These are phyloP conservation scores for Electrona antarctica DNA, from an alignment of 2,113 vertebrate species.

Conservation along the genomic window DNA sequence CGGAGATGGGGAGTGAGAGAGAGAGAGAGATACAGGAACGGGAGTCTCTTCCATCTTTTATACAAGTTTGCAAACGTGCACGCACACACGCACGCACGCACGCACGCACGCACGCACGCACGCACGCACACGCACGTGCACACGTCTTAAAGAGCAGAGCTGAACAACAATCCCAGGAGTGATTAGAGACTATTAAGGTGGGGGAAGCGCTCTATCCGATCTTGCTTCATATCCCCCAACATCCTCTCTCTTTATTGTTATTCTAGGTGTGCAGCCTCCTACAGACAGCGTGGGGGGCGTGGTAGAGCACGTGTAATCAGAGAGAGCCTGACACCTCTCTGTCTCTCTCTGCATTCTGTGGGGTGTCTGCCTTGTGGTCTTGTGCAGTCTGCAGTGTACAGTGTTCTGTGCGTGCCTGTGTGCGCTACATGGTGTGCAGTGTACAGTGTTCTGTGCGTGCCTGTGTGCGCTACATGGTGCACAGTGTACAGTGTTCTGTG, in stretches of 20 bases:
- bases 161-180: conserved; percentile 30
- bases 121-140: not conserved
- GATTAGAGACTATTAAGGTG: conserved; percentile 19
- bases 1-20: not conserved
- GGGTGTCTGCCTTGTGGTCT: conserved; percentile 1
- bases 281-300: conserved; percentile 15
- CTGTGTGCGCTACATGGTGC: not conserved
- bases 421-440: too few species aligned
- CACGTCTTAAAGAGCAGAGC: not conserved
- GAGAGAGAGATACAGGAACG: not conserved
- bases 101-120: too few species aligned
- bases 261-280: conserved; percentile 11
- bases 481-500: not conserved
- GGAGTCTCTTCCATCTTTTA: conserved; percentile 1
- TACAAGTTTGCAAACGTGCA: not conserved
- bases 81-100: not conserved
- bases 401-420: not conserved
- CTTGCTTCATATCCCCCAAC: conserved; percentile 20
- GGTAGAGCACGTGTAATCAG: conserved; percentile 40
- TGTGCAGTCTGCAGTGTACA: not conserved
- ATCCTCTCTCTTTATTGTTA: conserved; percentile 24
- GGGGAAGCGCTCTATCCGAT: conserved; percentile 10
- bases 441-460: not conserved
- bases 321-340: conserved; percentile 7
- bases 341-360: conserved; percentile 5